Evolutionary conservation across 2,888 invertebrate genomes (phyloP), one percentile per base, ranked within the genome.

Genomic region (Heteromyza rotundicornis): DNA sequence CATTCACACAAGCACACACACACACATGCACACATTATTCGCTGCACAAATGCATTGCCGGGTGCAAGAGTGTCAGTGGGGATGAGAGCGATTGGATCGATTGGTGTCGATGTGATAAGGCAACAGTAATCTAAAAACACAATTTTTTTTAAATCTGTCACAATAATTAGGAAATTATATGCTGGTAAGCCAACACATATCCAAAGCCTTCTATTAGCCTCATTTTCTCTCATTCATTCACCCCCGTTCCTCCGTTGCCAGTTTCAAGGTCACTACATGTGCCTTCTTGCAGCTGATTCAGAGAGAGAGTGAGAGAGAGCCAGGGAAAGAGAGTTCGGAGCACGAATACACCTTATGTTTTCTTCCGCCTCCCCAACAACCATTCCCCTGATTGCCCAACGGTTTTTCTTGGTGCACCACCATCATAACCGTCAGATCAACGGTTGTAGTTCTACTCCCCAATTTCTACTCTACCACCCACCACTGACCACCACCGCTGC

Each of bases 231-330:
- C 5, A 8, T 32, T 32, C 32, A 32, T 12, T 32, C 32, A 32
- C 32, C 12, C 32, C 32, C 32, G 32, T 32, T 8, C 5, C 5
- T 32, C 32, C 32, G 32, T 10, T 40, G 40, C n/a, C 40, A 40
- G 40, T 19, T 61, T 57, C 56, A 52, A 57, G 52, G 59, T 55
- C 59, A 23, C 49, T n/a, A n/a, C n/a, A n/a, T n/a, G 27, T 27
- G 5, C 10, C 27, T 27, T 27, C 5, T 27, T 27, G n/a, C n/a
- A n/a, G n/a, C n/a, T n/a, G n/a, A n/a, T n/a, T n/a, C n/a, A n/a
- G n/a, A n/a, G n/a, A n/a, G n/a, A n/a, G n/a, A n/a, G n/a, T n/a
- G n/a, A n/a, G n/a, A n/a, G n/a, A n/a, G n/a, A n/a, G n/a, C n/a
- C n/a, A n/a, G n/a, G n/a, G n/a, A n/a, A n/a, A n/a, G n/a, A n/a